Base-by-base conservation (phyloP, 2,797 vertebrate genomes). In the Pelobates cultripes region DNA sequence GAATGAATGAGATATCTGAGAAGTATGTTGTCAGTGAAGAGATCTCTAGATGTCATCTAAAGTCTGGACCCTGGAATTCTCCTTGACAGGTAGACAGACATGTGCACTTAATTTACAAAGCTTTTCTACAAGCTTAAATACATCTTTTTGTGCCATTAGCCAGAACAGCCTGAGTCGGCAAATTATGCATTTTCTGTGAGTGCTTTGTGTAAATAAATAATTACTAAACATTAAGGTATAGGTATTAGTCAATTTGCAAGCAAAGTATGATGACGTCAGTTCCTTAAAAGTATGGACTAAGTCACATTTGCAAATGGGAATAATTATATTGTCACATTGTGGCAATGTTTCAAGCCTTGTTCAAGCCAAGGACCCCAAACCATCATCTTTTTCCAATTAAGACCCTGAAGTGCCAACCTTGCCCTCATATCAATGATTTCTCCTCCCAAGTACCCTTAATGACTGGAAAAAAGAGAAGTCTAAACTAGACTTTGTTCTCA, bases 131-230 rank as follows among this genome's bases (percentile, higher is more conserved):
- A 40, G 17, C 7, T 40, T 40, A 17, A 40, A 41, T 64, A 17
- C 17, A 41, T 64, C 17, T 57, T 12, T 5, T 12, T 12, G 8
- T 57, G 55, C 1, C 14, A 57, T 57, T 57, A 40, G 61, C 61
- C 5, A 64, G 17, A 15, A 4, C 17, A 64, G 17, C n/a, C 61
- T 2, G 2, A 15, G 3, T 57, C 61, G 4, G 61, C 17, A 40
- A 64, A 64, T 64, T n/a, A 64, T 40, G 4, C 3, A 57, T 57
- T 57, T 57, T 57, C 13, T 57, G 6, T 57, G 61, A 40, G 17
- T 40, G 61, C 61, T 64, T 64, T 64, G n/a, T 64, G 61, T 40
- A 41, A 40, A 64, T 64, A 40, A 64, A 64, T 64, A 64, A 64
- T 64, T 40, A 64, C 61, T 40, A n/a, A 64, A n/a, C n/a, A 14